A percentile compares a stretch with the other conserved stretches of the same genome.
These are phyloP conservation scores for Pachypanchax playfairii DNA, from an alignment of 2,113 vertebrate species.

Conservation along the genomic window DNA sequence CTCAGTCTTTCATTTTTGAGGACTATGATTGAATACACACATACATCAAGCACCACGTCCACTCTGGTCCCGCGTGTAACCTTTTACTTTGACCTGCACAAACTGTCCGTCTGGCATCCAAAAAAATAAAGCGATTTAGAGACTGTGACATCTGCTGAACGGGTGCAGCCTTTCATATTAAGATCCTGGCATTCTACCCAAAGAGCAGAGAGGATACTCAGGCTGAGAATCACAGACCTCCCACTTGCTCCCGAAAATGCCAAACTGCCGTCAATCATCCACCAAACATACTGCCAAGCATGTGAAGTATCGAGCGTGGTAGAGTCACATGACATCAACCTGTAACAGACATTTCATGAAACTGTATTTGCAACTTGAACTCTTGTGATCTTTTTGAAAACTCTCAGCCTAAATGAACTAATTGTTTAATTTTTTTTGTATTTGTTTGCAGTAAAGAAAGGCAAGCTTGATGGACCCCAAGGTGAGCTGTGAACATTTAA, in stretches of 20 bases:
- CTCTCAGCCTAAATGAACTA: not conserved
- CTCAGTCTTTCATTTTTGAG: slow-evolving; percentile 19
- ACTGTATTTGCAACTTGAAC: not conserved
- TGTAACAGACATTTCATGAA: too few relatives aligned
- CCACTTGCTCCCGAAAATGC: slow-evolving; percentile 41
- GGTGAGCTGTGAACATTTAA: slow-evolving; percentile 78
- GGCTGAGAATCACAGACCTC: slow-evolving; percentile 8
- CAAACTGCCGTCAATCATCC: slow-evolving; percentile 42
- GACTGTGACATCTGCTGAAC: slow-evolving; percentile 6
- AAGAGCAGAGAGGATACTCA: slow-evolving; percentile 17
- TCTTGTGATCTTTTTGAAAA: slow-evolving; percentile 12
- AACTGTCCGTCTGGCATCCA: slow-evolving; percentile 21
- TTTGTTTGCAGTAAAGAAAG: slow-evolving; percentile 93
- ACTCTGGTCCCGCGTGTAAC: not conserved
- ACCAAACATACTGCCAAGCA: not conserved
- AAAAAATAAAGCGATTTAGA: slow-evolving; percentile 23
- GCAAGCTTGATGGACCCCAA: slow-evolving; percentile 96
- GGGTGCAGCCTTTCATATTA: slow-evolving; percentile 35
- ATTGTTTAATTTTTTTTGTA: slow-evolving; percentile 24
- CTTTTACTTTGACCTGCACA: slow-evolving; percentile 24
- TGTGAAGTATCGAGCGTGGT: slow-evolving; percentile 3
- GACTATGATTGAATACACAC: slow-evolving; percentile 18
- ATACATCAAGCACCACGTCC: not conserved
- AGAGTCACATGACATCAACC: too few relatives aligned
- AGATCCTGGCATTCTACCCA: slow-evolving; percentile 40